These are phyloP conservation scores for Oithona nana DNA, from an alignment of 2,888 invertebrate species.

Conservation along the genomic window DNA sequence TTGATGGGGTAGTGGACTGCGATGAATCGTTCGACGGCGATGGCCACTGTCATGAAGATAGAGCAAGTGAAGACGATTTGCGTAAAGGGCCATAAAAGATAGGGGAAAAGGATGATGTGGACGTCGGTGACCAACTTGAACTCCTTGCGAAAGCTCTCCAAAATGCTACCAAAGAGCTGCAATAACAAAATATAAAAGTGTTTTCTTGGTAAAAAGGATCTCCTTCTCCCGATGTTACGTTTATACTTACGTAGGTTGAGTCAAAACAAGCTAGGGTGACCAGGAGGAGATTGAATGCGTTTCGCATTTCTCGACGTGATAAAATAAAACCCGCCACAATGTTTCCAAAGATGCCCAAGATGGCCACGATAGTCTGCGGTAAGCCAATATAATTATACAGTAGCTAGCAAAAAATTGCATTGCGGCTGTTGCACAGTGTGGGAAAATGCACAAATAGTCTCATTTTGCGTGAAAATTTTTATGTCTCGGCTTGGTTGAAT, in stretches of 20 bases:
- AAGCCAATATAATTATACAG: too few species aligned
- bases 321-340: constrained; percentile 10
- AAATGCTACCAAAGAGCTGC: constrained; percentile 6
- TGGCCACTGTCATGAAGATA: constrained; percentile 16
- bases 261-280: constrained; percentile 13
- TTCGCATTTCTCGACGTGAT: constrained; percentile 3
- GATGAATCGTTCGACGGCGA: constrained; percentile 10
- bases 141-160: constrained; percentile 12
- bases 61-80: constrained; percentile 6
- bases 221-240: background rate
- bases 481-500: too few species aligned
- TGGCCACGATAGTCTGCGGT: constrained; percentile 1
- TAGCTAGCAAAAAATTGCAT: too few species aligned
- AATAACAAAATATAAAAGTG: background rate
- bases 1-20: constrained; percentile 13
- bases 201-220: too few species aligned
- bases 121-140: constrained; percentile 4
- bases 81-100: constrained; percentile 2
- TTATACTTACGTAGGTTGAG: constrained; percentile 3
- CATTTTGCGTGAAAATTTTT: too few species aligned
- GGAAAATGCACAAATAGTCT: too few species aligned
- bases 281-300: constrained; percentile 13
- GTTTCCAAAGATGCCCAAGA: constrained; percentile 8
- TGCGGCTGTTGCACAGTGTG: too few species aligned
- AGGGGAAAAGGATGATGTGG: constrained; percentile 9